Percentiles rank a stretch among this genome's conserved stretches.
Conservation (phyloP, 1,140 invertebrate genomes). For the Lucilia cuprina region DNA sequence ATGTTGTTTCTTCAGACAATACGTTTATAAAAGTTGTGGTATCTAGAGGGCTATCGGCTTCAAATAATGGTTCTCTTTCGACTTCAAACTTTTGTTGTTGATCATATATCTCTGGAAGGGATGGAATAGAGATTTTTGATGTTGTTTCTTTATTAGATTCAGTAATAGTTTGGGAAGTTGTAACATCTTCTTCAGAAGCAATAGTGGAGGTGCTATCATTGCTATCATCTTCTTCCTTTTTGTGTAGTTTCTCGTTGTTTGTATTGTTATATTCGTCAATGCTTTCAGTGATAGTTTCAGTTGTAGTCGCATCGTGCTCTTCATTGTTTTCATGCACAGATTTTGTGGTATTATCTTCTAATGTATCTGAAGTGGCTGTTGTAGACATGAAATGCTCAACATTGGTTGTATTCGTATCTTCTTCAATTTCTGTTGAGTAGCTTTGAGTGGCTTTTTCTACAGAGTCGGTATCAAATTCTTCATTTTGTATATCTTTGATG, state of each 20-base stretch:
- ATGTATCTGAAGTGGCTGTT: not conserved
- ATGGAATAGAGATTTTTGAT: conserved; percentile 45
- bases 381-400: not conserved
- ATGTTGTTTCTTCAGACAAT: conserved; percentile 25
- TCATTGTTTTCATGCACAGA: conserved; percentile 42
- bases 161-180: not conserved
- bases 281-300: not conserved
- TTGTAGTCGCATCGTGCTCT: not conserved
- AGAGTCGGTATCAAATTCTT: not conserved
- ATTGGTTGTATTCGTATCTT: not conserved
- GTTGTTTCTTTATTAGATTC: conserved; percentile 42
- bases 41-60: conserved; percentile 1
- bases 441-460: not conserved
- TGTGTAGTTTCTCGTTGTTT: not conserved
- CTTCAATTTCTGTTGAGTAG: not conserved
- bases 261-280: not conserved
- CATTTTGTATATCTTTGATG: not conserved
- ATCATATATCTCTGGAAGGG: conserved; percentile 55
- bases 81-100: conserved; percentile 54
- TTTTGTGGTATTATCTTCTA: conserved; percentile 39
- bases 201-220: not conserved
- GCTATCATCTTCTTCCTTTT: not conserved
- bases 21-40: conserved; percentile 31
- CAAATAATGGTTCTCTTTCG: conserved; percentile 45
- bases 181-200: not conserved